Percentiles rank a stretch among this genome's conserved stretches.
These are phyloP conservation scores for Lutjanus erythropterus DNA, from an alignment of 2,113 vertebrate genomes.

Conservation along the genomic window DNA sequence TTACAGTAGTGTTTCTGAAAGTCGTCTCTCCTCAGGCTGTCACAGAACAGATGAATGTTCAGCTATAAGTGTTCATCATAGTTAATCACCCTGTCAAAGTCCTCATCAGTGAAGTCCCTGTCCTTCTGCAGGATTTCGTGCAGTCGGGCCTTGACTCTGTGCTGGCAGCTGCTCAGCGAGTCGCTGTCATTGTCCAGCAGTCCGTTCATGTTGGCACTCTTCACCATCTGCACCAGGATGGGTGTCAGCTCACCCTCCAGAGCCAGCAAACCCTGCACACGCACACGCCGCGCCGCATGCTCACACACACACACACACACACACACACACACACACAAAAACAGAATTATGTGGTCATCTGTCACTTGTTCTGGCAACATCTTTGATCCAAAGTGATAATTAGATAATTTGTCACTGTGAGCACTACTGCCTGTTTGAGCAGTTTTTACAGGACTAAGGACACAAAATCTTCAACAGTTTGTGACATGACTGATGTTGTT, in stretches of 20 bases:
- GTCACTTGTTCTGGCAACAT: neutral
- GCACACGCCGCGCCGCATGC: too few relatives aligned
- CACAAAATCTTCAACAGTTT: neutral
- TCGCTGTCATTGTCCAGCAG: constrained; percentile 97
- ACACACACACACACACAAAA: neutral
- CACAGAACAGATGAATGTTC: neutral
- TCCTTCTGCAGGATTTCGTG: constrained; percentile 98
- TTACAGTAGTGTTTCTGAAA: neutral
- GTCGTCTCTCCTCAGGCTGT: neutral
- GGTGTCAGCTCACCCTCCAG: constrained; percentile 97
- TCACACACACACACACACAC: constrained; percentile 21
- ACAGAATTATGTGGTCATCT: neutral
- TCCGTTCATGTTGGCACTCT: constrained; percentile 99
- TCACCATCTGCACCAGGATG: constrained; percentile 99
- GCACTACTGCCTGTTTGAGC: too few relatives aligned
- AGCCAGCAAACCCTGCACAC: constrained; percentile 92
- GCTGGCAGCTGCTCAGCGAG: constrained; percentile 96
- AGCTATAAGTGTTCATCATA: neutral
- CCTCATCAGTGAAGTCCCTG: constrained; percentile 89
- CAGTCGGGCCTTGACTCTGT: constrained; percentile 94
- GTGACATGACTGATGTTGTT: neutral
- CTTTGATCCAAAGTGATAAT: neutral
- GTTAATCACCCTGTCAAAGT: constrained; percentile 90
- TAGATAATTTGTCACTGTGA: neutral
- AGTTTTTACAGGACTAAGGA: neutral